Evolutionary conservation across 2,797 vertebrate genomes (phyloP).

Genomic region (Chromobotia macracanthus): DNA sequence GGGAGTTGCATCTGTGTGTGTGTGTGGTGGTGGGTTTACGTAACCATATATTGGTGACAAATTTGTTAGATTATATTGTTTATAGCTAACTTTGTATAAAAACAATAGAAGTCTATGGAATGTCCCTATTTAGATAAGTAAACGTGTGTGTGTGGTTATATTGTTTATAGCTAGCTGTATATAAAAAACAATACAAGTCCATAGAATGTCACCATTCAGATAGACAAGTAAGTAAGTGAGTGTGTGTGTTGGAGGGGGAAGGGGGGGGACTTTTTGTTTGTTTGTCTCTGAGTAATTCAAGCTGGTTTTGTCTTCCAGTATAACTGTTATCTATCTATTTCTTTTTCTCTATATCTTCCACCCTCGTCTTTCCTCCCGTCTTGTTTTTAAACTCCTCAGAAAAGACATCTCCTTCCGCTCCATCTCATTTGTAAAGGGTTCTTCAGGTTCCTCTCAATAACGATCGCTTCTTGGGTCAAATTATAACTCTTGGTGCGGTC

Average conservation of each 20-base stretch:
- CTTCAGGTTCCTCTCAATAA: slow-evolving; percentile 54
- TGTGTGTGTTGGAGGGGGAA: too few relatives aligned
- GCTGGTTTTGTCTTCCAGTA: slow-evolving; percentile 62
- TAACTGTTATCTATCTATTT: slow-evolving; percentile 45
- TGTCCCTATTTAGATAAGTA: too few relatives aligned
- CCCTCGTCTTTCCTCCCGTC: slow-evolving; percentile 8
- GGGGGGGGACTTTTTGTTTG: background rate
- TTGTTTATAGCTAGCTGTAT: too few relatives aligned
- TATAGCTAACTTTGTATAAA: too few relatives aligned
- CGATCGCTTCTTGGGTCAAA: slow-evolving; percentile 49
- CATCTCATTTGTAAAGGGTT: slow-evolving; percentile 66
- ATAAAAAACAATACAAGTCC: too few relatives aligned
- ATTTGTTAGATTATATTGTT: too few relatives aligned
- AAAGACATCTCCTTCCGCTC: slow-evolving; percentile 66
- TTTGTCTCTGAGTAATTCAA: slow-evolving; percentile 58
- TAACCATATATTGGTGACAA: too few relatives aligned
- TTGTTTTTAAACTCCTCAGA: slow-evolving; percentile 63
- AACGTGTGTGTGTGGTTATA: too few relatives aligned
- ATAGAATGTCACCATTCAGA: too few relatives aligned
- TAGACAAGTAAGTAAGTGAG: background rate
- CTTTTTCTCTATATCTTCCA: slow-evolving; percentile 63
- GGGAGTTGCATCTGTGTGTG: slow-evolving; percentile 23
- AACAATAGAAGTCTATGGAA: too few relatives aligned
- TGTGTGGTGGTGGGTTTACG: slow-evolving; percentile 1
- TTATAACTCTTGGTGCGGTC: slow-evolving; percentile 65